Base-by-base conservation (phyloP, 2,888 invertebrate genomes). In the Heliothis peltigera region DNA sequence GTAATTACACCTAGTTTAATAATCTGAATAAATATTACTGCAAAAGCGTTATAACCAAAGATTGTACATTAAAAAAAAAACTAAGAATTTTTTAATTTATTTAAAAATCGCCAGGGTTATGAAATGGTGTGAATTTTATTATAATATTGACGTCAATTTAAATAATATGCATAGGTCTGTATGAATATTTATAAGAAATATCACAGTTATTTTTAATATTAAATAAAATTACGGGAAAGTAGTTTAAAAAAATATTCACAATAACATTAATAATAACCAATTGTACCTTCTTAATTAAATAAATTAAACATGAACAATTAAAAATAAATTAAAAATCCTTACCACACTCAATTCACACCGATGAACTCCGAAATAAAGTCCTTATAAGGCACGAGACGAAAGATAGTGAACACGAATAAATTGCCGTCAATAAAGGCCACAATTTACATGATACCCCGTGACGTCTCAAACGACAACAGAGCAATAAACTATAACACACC, bases 401-500 rank as follows among this genome's bases (percentile, higher is more conserved):
- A 82, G 81, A 85, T 84, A 87, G 85, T 83, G 75, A 85, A 84
- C 90, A 91, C 90, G 84, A 87, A 89, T 85, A 85, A 73, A 79
- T 70, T 77, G 77, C 77, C 84, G 87, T 87, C 85, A 85, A 89
- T 86, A 89, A 89, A 88, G 84, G 87, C 84, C 90, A 92, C 91
- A 91, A 92, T 89, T 90, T 90, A 91, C 89, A 90, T 89, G 87
- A 89, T 87, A 91, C 87, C 84, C 87, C 84, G 87, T 89, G 89
- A 91, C 82, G 87, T 87, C 81, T 87, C 77, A 68, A 84, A 86
- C 85, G 84, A 87, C 90, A 89, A 90, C 90, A 87, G 88, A 88
- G 89, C 84, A 89, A 94, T 94, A 94, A 94, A 94, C 92, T 92
- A 94, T 91, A 91, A 89, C 92, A 92, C 94, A 91, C 94, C 92